Evolutionary conservation across 1,140 invertebrate species (phyloP).

Genomic region (Odontomachus brunneus): DNA sequence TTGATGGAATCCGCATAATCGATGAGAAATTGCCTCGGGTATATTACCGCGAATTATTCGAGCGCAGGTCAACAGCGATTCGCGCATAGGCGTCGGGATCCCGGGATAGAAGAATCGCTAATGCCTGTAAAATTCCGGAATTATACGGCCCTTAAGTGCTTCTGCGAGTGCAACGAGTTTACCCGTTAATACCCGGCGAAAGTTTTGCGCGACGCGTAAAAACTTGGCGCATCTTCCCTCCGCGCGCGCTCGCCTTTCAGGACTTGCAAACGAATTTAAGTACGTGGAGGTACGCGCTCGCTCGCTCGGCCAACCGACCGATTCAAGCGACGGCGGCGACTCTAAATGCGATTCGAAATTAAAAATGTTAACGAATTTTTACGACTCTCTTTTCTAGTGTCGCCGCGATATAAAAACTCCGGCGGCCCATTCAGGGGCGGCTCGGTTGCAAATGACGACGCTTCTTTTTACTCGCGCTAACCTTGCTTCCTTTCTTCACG

Average conservation of each 20-base stretch:
- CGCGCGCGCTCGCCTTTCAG: conserved; percentile 24
- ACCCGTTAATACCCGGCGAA: conserved; percentile 61
- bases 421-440: conserved; percentile 4
- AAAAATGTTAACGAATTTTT: conserved; percentile 61
- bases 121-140: conserved; percentile 67
- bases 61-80: conserved; percentile 21
- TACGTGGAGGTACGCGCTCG: conserved; percentile 15
- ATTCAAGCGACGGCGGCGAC: not conserved
- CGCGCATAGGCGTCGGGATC: conserved; percentile 22
- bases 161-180: conserved; percentile 57
- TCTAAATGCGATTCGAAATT: conserved; percentile 38
- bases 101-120: conserved; percentile 50
- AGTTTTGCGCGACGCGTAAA: conserved; percentile 49
- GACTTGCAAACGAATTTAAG: conserved; percentile 57
- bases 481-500: conserved; percentile 40
- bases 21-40: conserved; percentile 26
- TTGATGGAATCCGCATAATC: conserved; percentile 38
- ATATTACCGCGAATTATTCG: conserved; percentile 19
- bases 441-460: conserved; percentile 17
- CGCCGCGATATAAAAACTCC: conserved; percentile 46
- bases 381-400: conserved; percentile 9
- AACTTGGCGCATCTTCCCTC: conserved; percentile 52
- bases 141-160: conserved; percentile 53
- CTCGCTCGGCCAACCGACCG: not conserved
- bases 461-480: not conserved